phyloP scores from a whole-genome alignment of 2,888 invertebrate genomes.

The Sminthurinus aureus region DNA sequence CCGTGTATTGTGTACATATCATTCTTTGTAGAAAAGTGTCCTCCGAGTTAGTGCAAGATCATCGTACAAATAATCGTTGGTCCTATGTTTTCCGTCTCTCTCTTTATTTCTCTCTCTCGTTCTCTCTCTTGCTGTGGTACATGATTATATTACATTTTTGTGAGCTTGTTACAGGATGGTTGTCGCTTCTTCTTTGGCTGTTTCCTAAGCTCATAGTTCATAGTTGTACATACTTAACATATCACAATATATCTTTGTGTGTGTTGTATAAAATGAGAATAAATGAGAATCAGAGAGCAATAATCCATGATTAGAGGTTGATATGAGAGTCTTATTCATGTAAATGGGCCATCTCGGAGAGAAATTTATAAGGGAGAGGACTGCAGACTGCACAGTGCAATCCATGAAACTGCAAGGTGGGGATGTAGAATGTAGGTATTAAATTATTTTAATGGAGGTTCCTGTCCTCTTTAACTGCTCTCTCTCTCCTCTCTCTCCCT shows the following conservation, averaged over 20 bases:
- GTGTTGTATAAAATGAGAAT: background rate
- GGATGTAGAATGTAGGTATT: constrained; percentile 47
- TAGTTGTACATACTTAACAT: background rate
- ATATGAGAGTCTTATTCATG: constrained; percentile 45
- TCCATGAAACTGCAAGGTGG: constrained; percentile 53
- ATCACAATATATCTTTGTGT: background rate
- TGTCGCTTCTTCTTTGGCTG: constrained; percentile 18
- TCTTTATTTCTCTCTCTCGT: background rate
- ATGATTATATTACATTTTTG: background rate
- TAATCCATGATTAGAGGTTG: constrained; percentile 49
- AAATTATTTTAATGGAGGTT: constrained; percentile 55
- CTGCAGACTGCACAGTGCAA: constrained; percentile 47
- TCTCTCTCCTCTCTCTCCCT: no score
- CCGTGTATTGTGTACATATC: background rate
- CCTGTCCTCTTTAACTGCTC: constrained; percentile 41
- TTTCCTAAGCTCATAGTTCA: background rate
- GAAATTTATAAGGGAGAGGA: constrained; percentile 10
- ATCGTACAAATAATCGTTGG: constrained; percentile 25
- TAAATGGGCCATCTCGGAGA: constrained; percentile 39
- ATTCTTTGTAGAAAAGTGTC: background rate
- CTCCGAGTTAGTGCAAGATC: constrained; percentile 28
- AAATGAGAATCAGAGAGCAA: constrained; percentile 43
- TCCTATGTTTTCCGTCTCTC: constrained; percentile 2
- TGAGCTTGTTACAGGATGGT: background rate
- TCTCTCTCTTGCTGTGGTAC: background rate